Base-by-base conservation (phyloP, 2,797 vertebrate genomes). In the Macrochelys suwanniensis region DNA sequence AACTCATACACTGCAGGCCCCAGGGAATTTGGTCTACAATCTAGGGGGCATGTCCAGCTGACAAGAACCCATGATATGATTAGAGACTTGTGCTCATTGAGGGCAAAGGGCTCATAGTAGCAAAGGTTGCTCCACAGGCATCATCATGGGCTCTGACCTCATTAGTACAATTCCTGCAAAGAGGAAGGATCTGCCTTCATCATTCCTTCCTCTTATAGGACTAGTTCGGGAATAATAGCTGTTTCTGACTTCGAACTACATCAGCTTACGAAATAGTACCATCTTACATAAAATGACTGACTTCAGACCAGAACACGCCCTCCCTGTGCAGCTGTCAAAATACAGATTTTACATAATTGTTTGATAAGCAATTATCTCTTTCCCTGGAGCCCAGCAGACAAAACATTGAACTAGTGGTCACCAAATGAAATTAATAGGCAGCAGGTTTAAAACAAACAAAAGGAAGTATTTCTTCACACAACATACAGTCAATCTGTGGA, bases 281-380 rank as follows among this genome's bases (percentile, higher is more conserved):
- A 4, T n/a, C 16, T 65, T 68, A 68, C 17, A 37, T 21, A 68
- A 68, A 68, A 53, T 77, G 87, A 59, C 11, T 51, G 49, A 61
- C 82, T 89, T 94, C 89, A 90, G 51, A 95, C 59, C 56, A 95
- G 92, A 93, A 79, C 33, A 86, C 0, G 0, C 84, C 82, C 91
- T 96, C 51, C 56, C 85, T 82, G 37, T 80, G 59, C 57, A 84
- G 59, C n/a, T 94, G 91, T 92, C 92, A 94, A 80, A 87, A 88
- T 45, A 86, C 6, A 86, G 28, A 28, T 84, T 96, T 92, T 82
- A 53, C 76, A 1, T 49, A 85, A 95, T 82, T 65, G 68, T 92
- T 95, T 82, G 93, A 81, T 61, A 91, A 89, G 50, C 33, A 97
- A 91, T 68, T 89, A 82, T 89, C 68, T 85, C 90, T 92, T 94